Conservation (phyloP, 2,888 invertebrate genomes). For the Drosophila infuscata region DNA sequence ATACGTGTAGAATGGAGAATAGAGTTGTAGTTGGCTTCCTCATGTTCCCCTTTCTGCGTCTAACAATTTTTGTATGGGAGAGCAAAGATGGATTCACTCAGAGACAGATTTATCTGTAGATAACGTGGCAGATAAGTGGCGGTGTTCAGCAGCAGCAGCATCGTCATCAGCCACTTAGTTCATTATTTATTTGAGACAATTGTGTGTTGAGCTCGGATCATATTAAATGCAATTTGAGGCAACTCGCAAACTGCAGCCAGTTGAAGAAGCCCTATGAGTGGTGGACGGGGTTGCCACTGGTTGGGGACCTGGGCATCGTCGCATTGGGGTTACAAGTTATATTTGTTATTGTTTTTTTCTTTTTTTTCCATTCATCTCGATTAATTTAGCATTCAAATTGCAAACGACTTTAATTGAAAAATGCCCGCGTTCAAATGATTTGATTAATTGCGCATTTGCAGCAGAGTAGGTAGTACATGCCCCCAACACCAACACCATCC, state of each 20-base stretch:
- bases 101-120: not conserved
- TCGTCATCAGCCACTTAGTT: not conserved
- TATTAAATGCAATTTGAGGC: conserved; percentile 32
- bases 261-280: conserved; percentile 38
- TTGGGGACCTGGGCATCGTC: not conserved
- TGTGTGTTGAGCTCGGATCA: conserved; percentile 29
- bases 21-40: not conserved
- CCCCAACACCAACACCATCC: not conserved
- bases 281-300: not conserved
- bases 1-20: not conserved
- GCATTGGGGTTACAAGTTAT: not conserved
- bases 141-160: no score
- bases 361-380: conserved; percentile 1
- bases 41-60: not conserved
- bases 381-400: conserved; percentile 50
- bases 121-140: not conserved
- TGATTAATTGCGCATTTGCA: conserved; percentile 61
- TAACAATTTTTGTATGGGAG: not conserved
- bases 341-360: not conserved
- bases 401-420: conserved; percentile 54
- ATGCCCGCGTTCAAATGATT: conserved; percentile 42
- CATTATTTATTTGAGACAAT: conserved; percentile 26
- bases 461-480: not conserved
- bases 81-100: not conserved
- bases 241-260: conserved; percentile 16